Percentiles rank a stretch among this genome's conserved stretches.
Conservation (phyloP, 2,797 vertebrate species). For the Muscicapa comitata region DNA sequence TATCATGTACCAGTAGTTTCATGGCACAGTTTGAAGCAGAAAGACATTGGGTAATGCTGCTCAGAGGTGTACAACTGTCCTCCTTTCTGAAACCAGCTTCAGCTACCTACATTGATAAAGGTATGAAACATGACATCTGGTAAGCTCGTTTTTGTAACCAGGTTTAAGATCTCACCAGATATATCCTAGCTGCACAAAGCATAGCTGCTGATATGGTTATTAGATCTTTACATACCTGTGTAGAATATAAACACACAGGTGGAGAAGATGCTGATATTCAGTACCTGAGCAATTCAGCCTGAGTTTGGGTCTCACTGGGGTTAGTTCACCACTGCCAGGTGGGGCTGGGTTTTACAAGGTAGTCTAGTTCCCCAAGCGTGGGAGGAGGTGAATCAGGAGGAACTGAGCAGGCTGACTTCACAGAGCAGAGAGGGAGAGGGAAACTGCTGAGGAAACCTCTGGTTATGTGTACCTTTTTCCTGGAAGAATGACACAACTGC, state of each 20-base stretch:
- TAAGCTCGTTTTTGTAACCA: not conserved
- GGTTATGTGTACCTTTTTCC: not conserved
- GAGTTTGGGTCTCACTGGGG: accelerated
- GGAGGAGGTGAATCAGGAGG: not conserved
- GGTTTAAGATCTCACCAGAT: not conserved
- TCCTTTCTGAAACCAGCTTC: not conserved
- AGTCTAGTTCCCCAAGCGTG: not conserved
- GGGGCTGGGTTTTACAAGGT: not conserved
- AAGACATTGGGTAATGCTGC: not conserved
- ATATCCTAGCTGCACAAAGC: not conserved
- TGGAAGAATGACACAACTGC: not conserved
- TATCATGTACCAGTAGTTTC: not conserved
- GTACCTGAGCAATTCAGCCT: not conserved
- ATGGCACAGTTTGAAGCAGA: not conserved
- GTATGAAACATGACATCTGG: not conserved
- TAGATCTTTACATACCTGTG: not conserved
- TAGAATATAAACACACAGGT: not conserved
- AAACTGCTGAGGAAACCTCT: not conserved
- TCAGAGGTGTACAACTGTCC: not conserved
- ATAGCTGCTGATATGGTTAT: not conserved
- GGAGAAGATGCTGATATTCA: not conserved
- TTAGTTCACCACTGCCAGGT: not conserved
- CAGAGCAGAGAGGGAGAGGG: not conserved
- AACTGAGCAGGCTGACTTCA: not conserved
- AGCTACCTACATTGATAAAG: not conserved